A percentile compares a stretch with the other conserved stretches of the same genome.
Conservation (phyloP, 2,888 invertebrate genomes). For the Drosophila cyrtoloma region DNA sequence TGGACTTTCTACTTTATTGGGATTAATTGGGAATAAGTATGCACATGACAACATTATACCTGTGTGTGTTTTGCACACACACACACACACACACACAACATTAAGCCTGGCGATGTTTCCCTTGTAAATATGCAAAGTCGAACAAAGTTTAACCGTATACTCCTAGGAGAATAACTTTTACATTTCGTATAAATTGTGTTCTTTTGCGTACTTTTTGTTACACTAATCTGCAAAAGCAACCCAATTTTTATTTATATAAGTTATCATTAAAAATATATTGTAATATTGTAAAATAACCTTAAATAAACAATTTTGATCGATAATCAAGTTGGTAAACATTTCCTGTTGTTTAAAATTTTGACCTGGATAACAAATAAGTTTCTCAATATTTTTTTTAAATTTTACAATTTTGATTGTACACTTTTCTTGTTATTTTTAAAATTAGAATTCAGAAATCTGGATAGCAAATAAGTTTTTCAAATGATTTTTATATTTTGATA, state of each 20-base stretch:
- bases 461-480: background rate
- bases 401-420: too few species aligned
- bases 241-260: background rate
- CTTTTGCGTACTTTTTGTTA: conserved; percentile 1
- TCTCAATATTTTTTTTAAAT: too few species aligned
- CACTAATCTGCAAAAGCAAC: conserved; percentile 12
- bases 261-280: background rate
- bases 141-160: conserved; percentile 19
- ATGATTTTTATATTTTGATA: too few species aligned
- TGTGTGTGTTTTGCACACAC: background rate
- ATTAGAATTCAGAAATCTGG: rapidly evolving
- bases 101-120: conserved; percentile 14
- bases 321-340: background rate
- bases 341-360: rapidly evolving
- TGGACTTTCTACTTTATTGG: conserved; percentile 56
- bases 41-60: conserved; percentile 37
- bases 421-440: background rate
- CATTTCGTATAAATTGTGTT: conserved; percentile 35
- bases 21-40: conserved; percentile 74
- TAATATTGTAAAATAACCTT: background rate
- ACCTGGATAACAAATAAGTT: rapidly evolving
- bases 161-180: conserved; percentile 27
- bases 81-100: background rate
- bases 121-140: conserved; percentile 20
- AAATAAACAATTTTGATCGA: background rate